phyloP scores from a whole-genome alignment of 1,140 invertebrate species.

The Philopotamus ludificatus region DNA sequence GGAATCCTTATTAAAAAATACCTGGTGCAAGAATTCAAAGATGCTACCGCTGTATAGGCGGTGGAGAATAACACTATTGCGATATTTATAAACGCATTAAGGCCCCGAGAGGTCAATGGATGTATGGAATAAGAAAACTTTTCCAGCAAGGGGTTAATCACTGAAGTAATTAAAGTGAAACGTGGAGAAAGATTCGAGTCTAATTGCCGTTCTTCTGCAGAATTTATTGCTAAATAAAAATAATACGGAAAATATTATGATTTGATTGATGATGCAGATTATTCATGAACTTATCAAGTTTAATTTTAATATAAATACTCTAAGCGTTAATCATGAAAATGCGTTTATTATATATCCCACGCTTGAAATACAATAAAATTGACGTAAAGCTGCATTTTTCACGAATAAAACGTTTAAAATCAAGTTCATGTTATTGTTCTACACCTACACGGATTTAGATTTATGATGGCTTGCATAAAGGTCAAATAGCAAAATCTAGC shows the following conservation, averaged over 20 bases:
- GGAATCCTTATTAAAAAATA: no score
- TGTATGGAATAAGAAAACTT: constrained; percentile 16
- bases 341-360: neutral
- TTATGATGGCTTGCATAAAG: constrained; percentile 17
- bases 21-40: no score
- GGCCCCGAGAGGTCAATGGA: constrained; percentile 6
- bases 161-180: constrained; percentile 38
- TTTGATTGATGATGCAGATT: neutral
- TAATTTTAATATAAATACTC: no score
- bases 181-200: constrained; percentile 15
- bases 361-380: no score
- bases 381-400: no score
- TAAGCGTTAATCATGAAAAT: neutral
- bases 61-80: no score
- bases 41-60: no score
- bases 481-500: no score
- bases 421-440: no score
- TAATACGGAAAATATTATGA: no score
- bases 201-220: constrained; percentile 29
- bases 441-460: constrained; percentile 7
- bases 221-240: neutral
- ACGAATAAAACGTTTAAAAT: no score
- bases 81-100: constrained; percentile 2
- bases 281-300: no score
- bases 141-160: constrained; percentile 33